Evolutionary conservation across 2,797 vertebrate species (phyloP), one percentile per base, ranked within the genome.

Genomic region (Aselliscus stoliczkanus): DNA sequence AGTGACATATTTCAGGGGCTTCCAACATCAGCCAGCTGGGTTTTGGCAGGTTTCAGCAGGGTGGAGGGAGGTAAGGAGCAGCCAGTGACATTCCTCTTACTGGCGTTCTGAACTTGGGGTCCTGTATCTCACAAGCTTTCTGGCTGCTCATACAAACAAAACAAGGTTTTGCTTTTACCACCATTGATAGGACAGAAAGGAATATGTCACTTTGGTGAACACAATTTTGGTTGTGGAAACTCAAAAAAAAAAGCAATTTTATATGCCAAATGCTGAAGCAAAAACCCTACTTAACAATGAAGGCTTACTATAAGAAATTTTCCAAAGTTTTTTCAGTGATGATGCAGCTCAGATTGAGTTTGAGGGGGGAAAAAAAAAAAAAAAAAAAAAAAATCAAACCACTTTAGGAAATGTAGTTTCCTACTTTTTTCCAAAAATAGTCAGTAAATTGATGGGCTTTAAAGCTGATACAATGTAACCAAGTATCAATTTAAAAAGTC

Each of bases 1-100:
- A 94, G 85, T 60, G 89, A 94, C 80, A 77, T 70, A 85, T 91
- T 96, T 90, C 88, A 65, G 95, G 79, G 83, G 69, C 69, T 96
- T 86, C 88, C 96, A 76, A 80, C 92, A 87, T 69, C 88, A 91
- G 76, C 37, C 69, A 39, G 86, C 69, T 23, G 69, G 83, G 60
- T 76, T 88, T 88, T 81, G 94, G 95, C 85, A 84, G 88, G 60
- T 84, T 58, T 12, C 56, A 37, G 52, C 17, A 21, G 95, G 91
- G 73, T 14, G 47, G 69, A 86, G 93, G 58, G 39, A 89, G 60
- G 50, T 27, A 50, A 91, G 54, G 47, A 62, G 52, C 1, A 29
- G 67, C 87, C 94, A 93, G 90, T 50, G 54, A 34, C 21, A 8
- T 27, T 60, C 42, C 69, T 62, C 75, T 77, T 29, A 42, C 64